A percentile compares a stretch with the other conserved stretches of the same genome.
phyloP scores from a whole-genome alignment of 1,140 invertebrate genomes.

The Calephelis nemesis region DNA sequence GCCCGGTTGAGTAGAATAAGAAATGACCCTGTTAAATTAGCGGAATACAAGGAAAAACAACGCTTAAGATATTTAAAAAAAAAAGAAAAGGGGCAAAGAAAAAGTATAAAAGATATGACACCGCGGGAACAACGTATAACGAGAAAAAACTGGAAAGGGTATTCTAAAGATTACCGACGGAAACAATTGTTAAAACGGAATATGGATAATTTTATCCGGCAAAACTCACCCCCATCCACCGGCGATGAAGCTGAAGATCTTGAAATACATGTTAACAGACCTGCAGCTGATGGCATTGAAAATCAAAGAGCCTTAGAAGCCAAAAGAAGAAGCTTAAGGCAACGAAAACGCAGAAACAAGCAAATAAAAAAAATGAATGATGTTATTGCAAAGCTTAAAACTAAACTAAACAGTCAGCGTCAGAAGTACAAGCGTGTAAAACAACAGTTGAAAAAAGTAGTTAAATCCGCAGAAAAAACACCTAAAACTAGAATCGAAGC shows the following conservation, averaged over 20 bases:
- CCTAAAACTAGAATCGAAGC: slow-evolving; percentile 30
- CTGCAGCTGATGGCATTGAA: not conserved
- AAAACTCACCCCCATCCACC: not conserved
- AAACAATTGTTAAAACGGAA: not conserved
- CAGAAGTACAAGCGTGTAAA: slow-evolving; percentile 9
- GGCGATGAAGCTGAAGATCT: not conserved
- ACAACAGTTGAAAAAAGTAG: slow-evolving; percentile 9
- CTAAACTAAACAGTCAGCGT: slow-evolving; percentile 13
- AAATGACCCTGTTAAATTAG: too few species aligned
- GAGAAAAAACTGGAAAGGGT: too few species aligned
- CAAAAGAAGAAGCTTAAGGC: not conserved
- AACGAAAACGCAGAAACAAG: not conserved
- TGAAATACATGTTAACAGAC: too few species aligned
- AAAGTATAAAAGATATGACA: too few species aligned
- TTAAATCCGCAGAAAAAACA: slow-evolving; percentile 12
- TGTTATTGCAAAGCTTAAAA: not conserved
- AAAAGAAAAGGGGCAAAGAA: too few species aligned
- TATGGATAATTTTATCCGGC: not conserved
- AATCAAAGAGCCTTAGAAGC: slow-evolving; percentile 6
- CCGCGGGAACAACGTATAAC: too few species aligned
- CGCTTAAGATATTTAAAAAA: too few species aligned
- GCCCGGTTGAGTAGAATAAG: too few species aligned
- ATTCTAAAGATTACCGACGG: too few species aligned
- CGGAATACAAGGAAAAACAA: too few species aligned
- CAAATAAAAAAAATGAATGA: slow-evolving; percentile 8